Conservation (phyloP, 2,797 vertebrate species). For the Acridotheres tristis region DNA sequence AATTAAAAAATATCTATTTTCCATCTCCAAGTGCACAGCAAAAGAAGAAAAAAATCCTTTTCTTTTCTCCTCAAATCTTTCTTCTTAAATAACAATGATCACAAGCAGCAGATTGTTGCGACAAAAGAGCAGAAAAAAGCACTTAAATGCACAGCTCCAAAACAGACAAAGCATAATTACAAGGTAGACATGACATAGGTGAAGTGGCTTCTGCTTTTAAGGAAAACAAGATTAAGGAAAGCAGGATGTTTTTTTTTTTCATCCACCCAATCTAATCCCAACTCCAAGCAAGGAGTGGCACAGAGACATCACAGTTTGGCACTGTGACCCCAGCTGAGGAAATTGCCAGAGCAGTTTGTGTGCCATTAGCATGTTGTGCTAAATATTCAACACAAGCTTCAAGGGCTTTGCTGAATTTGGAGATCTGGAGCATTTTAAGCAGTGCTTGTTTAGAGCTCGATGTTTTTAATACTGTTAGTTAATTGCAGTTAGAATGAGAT, state of each 20-base stretch:
- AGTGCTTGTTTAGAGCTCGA: neutral
- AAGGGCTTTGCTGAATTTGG: neutral
- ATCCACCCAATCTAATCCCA: neutral
- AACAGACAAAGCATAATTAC: slow-evolving; percentile 65
- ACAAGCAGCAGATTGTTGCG: slow-evolving; percentile 37
- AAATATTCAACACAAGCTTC: neutral
- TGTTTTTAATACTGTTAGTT: neutral
- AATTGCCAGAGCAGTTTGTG: neutral
- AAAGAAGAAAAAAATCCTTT: slow-evolving; percentile 23
- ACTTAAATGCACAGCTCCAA: slow-evolving; percentile 40
- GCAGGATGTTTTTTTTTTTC: neutral
- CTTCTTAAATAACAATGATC: slow-evolving; percentile 50
- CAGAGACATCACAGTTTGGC: neutral
- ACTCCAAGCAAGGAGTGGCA: neutral
- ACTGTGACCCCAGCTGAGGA: neutral
- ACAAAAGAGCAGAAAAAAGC: slow-evolving; percentile 54
- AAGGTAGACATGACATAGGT: slow-evolving; percentile 29
- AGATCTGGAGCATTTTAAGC: neutral
- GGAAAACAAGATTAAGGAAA: slow-evolving; percentile 36
- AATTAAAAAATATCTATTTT: neutral
- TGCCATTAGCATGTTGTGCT: accelerated
- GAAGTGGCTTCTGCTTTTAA: slow-evolving; percentile 51
- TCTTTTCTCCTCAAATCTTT: slow-evolving; percentile 37
- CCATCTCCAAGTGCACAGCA: slow-evolving; percentile 19
- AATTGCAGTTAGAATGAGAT: neutral